These are phyloP conservation scores for Cantharis flavilabris DNA, from an alignment of 2,888 invertebrate species.

Conservation along the genomic window DNA sequence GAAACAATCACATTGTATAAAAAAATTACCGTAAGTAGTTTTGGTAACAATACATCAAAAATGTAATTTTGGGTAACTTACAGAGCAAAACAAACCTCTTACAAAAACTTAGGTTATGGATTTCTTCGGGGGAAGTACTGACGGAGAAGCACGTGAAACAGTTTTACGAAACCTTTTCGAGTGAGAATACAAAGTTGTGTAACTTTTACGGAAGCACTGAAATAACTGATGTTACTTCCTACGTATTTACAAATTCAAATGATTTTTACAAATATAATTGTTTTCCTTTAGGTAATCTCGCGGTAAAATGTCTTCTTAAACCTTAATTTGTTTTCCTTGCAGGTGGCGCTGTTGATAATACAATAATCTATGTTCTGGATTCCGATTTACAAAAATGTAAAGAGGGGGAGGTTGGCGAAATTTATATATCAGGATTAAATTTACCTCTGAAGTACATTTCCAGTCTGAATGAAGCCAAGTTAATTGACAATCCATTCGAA, in stretches of 20 bases:
- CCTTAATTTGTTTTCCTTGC: conserved; percentile 16
- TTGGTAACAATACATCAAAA: background rate
- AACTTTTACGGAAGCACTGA: conserved; percentile 93
- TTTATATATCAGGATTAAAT: conserved; percentile 80
- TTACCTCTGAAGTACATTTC: conserved; percentile 81
- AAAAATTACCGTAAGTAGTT: background rate
- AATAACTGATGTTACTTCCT: conserved; percentile 88
- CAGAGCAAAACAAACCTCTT: conserved; percentile 58
- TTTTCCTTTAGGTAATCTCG: conserved; percentile 78
- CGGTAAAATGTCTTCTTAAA: background rate
- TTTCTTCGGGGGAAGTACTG: conserved; percentile 86
- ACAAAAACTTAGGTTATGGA: conserved; percentile 71
- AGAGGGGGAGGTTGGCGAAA: conserved; percentile 76
- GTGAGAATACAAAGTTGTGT: conserved; percentile 68
- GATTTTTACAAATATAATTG: conserved; percentile 68
- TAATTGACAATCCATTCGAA: conserved; percentile 75
- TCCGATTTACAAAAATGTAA: conserved; percentile 72
- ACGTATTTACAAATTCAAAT: conserved; percentile 64
- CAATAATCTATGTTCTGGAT: conserved; percentile 78
- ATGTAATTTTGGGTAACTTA: background rate
- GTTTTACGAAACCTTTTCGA: conserved; percentile 76
- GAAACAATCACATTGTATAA: background rate
- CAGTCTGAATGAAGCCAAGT: conserved; percentile 72
- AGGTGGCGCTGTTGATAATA: conserved; percentile 81
- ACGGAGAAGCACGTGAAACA: conserved; percentile 71